These are phyloP conservation scores for Anoplius nigerrimus DNA, from an alignment of 2,888 invertebrate genomes.

Conservation along the genomic window DNA sequence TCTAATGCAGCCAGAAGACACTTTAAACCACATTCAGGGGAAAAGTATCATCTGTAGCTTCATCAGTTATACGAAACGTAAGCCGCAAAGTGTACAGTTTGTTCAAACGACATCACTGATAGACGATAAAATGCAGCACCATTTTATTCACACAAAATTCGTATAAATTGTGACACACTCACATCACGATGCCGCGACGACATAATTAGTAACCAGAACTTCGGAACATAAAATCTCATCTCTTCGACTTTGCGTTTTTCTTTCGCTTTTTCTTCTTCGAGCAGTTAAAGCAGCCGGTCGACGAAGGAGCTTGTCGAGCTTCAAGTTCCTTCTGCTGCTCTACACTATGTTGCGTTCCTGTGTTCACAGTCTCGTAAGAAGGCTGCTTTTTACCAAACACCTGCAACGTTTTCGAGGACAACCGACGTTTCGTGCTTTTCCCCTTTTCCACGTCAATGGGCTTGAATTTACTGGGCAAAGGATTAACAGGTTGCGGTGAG, in stretches of 20 bases:
- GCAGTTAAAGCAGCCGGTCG: slow-evolving; percentile 61
- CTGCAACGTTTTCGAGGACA: slow-evolving; percentile 27
- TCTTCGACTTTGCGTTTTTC: slow-evolving; percentile 41
- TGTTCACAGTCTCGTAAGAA: slow-evolving; percentile 40
- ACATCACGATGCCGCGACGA: too few relatives aligned
- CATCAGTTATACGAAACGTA: too few relatives aligned
- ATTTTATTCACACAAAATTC: too few relatives aligned
- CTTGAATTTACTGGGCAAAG: slow-evolving; percentile 33
- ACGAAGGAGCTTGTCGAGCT: slow-evolving; percentile 49
- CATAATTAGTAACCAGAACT: too few relatives aligned
- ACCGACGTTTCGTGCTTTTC: slow-evolving; percentile 19
- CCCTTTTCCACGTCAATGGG: slow-evolving; percentile 28
- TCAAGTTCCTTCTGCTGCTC: neutral
- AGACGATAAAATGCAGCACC: too few relatives aligned
- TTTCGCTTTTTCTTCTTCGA: slow-evolving; percentile 60
- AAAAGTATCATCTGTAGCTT: too few relatives aligned
- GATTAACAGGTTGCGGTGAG: too few relatives aligned
- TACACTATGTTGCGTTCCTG: slow-evolving; percentile 42
- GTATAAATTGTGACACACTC: too few relatives aligned
- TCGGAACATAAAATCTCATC: slow-evolving; percentile 10
- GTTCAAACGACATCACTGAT: too few relatives aligned
- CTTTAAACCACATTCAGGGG: too few relatives aligned
- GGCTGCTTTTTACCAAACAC: slow-evolving; percentile 35
- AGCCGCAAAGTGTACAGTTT: too few relatives aligned
- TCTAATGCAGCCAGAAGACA: too few relatives aligned